Percentiles rank a stretch among this genome's conserved stretches.
These are phyloP conservation scores for cattle (Bos taurus) DNA, from an alignment of 2,113 vertebrate species.

Conservation along the genomic window DNA sequence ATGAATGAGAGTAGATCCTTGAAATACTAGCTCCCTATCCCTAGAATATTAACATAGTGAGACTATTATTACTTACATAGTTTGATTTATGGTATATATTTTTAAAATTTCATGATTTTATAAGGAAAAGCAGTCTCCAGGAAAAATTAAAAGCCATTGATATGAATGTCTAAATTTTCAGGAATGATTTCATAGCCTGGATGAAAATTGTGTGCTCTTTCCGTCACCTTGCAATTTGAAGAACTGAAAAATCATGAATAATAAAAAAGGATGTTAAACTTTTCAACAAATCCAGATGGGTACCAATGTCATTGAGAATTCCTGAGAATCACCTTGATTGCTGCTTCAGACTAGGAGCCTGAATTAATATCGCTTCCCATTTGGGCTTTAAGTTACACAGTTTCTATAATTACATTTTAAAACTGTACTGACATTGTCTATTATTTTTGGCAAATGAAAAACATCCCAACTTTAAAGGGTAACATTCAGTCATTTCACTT, in stretches of 20 bases:
- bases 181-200: slow-evolving; percentile 52
- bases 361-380: not conserved
- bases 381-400: not conserved
- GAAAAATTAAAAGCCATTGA: slow-evolving; percentile 57
- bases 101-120: slow-evolving; percentile 10
- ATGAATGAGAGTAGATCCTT: not conserved
- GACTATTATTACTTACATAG: not conserved
- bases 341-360: not conserved
- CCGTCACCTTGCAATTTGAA: slow-evolving; percentile 50
- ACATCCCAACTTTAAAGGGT: not conserved
- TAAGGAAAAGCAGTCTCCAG: not conserved
- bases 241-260: slow-evolving; percentile 68
- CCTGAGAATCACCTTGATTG: slow-evolving; percentile 47
- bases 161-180: slow-evolving; percentile 56
- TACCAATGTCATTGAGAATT: slow-evolving; percentile 61
- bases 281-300: slow-evolving; percentile 55
- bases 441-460: slow-evolving; percentile 30
- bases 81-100: slow-evolving; percentile 43
- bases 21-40: slow-evolving; percentile 18
- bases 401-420: slow-evolving; percentile 34
- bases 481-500: not conserved
- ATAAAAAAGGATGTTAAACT: slow-evolving; percentile 64
- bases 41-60: slow-evolving; percentile 34
- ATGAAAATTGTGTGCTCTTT: slow-evolving; percentile 60
- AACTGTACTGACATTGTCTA: not conserved